Base-by-base conservation (phyloP, 37 sponge, comb jelly and placozoan genomes). In the Lycopodina hypogea region DNA sequence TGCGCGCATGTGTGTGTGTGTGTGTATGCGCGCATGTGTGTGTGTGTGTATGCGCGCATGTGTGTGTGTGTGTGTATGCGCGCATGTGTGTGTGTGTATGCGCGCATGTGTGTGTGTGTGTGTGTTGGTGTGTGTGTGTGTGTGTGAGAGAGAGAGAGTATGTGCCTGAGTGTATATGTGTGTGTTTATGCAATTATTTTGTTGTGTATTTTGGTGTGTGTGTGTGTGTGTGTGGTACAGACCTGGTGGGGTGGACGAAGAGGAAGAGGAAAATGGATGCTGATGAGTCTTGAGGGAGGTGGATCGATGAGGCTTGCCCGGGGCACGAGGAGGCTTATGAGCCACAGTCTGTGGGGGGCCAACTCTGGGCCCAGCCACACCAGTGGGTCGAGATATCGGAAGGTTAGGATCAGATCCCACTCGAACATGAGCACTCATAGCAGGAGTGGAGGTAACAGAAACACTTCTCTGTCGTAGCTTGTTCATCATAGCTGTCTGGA, bases 91-190 rank as follows among this genome's bases (percentile, higher is more conserved):
- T 56, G 71, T 62, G 50, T 30, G 81, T 81, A 72, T 71, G 63
- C 70, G 81, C 21, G 59, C 70, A 72, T 71, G 81, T 81, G 72
- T 39, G 62, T 81, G 81, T 57, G 63, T 81, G 81, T 36, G 41
- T 37, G 34, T 59, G 63, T 57, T 72, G 69, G 72, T 59, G 63
- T 81, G 9, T 9, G 9, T 45, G 6, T 59, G 28, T 26, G 12
- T 59, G 60, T 3, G n/a, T 17, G 60, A 17, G 60, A 7, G 4
- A 26, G 18, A 4, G 3, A 59, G 15, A 59, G 3, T n/a, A n/a
- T n/a, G 62, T 81, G 81, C 56, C 48, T 81, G 81, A 45, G 41
- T 37, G 34, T 59, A 68, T 57, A 72, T 81, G 72, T 59, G 63
- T 81, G 9, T 9, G 9, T 45, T 4, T 9, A 45, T 45, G 48